These are phyloP conservation scores for Chauna torquata DNA, from an alignment of 2,113 vertebrate species.

Conservation along the genomic window DNA sequence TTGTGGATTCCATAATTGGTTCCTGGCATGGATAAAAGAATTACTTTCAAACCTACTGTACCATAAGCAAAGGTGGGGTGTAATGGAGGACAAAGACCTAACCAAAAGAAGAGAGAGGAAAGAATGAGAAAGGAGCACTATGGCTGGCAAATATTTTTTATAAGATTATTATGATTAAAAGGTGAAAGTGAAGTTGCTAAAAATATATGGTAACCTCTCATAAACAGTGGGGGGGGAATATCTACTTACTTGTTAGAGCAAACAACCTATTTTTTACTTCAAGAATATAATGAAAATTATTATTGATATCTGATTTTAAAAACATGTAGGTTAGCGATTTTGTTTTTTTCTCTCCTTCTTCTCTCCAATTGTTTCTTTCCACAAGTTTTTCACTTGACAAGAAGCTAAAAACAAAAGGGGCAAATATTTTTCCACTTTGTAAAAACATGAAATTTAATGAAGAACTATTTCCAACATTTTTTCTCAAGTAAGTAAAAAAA, in stretches of 20 bases:
- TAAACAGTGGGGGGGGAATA: neutral
- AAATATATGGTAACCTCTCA: neutral
- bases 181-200: neutral
- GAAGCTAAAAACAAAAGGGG: neutral
- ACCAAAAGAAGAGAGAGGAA: neutral
- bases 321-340: neutral
- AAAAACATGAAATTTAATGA: neutral
- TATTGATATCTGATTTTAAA: neutral
- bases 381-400: neutral
- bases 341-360: neutral
- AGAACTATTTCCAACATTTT: neutral
- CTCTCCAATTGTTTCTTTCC: neutral
- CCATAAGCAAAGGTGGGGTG: constrained; percentile 31
- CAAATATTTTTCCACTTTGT: neutral
- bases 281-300: neutral
- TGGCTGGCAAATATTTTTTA: neutral
- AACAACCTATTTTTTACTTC: neutral
- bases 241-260: neutral
- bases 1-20: constrained; percentile 51
- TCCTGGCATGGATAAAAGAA: constrained; percentile 46
- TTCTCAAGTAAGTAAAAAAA: neutral
- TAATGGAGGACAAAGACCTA: constrained; percentile 3
- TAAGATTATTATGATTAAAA: neutral
- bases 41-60: constrained; percentile 36
- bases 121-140: neutral